Percentiles rank a stretch among this genome's conserved stretches.
Evolutionary conservation across 2,113 vertebrate species (phyloP).

Genomic region (Barnardius zonarius): DNA sequence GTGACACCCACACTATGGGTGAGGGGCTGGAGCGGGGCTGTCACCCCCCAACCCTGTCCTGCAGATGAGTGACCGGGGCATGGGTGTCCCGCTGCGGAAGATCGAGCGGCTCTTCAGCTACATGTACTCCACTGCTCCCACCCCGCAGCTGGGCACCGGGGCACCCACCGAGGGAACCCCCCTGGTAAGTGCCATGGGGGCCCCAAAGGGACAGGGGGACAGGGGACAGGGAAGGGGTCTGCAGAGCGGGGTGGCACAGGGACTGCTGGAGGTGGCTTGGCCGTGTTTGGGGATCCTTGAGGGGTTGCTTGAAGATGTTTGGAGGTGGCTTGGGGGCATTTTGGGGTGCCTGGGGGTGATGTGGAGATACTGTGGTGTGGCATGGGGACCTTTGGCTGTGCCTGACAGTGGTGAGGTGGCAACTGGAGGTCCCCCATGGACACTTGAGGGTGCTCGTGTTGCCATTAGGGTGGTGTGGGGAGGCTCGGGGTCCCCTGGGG

Average conservation of each 20-base stretch:
- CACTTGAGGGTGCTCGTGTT: neutral
- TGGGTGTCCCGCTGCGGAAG: slow-evolving; percentile 87
- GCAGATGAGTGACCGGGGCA: slow-evolving; percentile 90
- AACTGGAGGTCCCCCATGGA: fast-evolving
- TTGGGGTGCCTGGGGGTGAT: neutral
- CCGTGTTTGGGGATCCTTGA: too few relatives aligned
- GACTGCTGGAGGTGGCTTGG: neutral
- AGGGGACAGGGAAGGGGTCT: fast-evolving
- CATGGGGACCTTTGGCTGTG: neutral
- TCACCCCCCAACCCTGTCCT: neutral
- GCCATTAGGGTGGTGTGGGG: neutral
- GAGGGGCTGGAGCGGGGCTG: fast-evolving
- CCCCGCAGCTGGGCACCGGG: slow-evolving; percentile 78
- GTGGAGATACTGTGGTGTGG: neutral
- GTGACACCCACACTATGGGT: fast-evolving
- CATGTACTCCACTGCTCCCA: slow-evolving; percentile 92
- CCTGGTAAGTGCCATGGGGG: slow-evolving; percentile 51
- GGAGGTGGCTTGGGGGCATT: neutral
- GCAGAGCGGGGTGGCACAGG: neutral
- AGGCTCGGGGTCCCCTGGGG: neutral
- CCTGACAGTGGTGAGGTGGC: neutral
- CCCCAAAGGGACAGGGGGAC: too few relatives aligned
- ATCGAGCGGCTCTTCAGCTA: slow-evolving; percentile 94
- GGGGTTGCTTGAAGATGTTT: neutral
- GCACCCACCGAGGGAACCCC: slow-evolving; percentile 75